Evolutionary conservation across 2,888 invertebrate genomes (phyloP).

Genomic region (Brachyptera putata): DNA sequence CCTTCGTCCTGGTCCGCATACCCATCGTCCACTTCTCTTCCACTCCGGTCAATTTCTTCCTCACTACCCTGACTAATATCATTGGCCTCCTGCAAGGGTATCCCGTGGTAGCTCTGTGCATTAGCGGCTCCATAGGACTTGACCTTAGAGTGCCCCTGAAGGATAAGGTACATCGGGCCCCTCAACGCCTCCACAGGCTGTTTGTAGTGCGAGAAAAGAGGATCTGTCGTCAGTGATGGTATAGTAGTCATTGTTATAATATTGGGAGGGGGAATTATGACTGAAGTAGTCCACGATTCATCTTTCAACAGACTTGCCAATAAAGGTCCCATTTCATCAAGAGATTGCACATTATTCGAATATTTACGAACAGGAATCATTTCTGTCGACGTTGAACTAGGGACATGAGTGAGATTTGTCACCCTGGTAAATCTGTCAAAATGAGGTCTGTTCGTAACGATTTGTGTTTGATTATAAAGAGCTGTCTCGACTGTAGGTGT

Average conservation of each 20-base stretch:
- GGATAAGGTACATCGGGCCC: slow-evolving; percentile 70
- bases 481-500: background rate
- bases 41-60: slow-evolving; percentile 14
- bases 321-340: background rate
- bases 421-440: background rate
- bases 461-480: background rate
- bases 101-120: slow-evolving; percentile 46
- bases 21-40: slow-evolving; percentile 10
- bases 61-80: slow-evolving; percentile 44
- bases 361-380: background rate
- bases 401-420: background rate
- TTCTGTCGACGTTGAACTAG: background rate
- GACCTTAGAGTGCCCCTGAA: slow-evolving; percentile 81
- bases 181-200: slow-evolving; percentile 56
- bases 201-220: slow-evolving; percentile 58
- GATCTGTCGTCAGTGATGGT: slow-evolving; percentile 55
- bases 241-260: slow-evolving; percentile 47
- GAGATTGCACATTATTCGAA: background rate
- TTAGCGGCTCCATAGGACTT: slow-evolving; percentile 67
- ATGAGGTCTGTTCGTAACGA: background rate
- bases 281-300: slow-evolving; percentile 32
- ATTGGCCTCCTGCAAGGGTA: slow-evolving; percentile 49
- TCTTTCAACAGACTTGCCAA: slow-evolving; percentile 9
- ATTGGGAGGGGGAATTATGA: slow-evolving; percentile 45
- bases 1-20: background rate